These are phyloP conservation scores for Diploptera punctata DNA, from an alignment of 2,888 invertebrate species.

Conservation along the genomic window DNA sequence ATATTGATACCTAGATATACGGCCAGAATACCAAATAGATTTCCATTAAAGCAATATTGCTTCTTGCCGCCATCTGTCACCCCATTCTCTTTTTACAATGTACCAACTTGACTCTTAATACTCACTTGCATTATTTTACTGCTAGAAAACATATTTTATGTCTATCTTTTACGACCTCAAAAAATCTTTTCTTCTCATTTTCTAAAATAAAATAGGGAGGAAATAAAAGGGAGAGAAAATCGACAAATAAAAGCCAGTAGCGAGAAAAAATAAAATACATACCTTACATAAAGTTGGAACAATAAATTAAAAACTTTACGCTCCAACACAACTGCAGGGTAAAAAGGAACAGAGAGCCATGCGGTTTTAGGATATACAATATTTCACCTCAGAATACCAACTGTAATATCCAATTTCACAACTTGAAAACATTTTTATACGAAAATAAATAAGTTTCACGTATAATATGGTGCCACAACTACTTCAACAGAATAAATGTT, in stretches of 20 bases:
- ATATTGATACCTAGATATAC: background rate
- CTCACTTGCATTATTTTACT: conserved; percentile 3
- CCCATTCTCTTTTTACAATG: background rate
- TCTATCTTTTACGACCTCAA: background rate
- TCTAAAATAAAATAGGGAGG: background rate
- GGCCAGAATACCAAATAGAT: background rate
- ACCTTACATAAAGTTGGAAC: background rate
- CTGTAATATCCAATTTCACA: background rate
- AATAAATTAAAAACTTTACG: conserved; percentile 1
- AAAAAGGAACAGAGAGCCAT: background rate
- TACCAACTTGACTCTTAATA: conserved; percentile 1
- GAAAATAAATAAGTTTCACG: no score
- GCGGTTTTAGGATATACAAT: background rate
- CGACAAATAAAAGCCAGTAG: background rate
- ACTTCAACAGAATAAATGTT: no score
- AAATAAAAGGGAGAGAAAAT: background rate
- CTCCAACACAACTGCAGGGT: background rate
- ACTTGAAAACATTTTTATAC: no score
- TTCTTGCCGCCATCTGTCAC: background rate
- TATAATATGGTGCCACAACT: no score
- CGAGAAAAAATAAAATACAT: background rate
- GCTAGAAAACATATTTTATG: background rate
- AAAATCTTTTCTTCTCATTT: background rate
- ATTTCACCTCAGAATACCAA: background rate
- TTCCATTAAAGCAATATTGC: background rate